Base-by-base conservation (phyloP, 1,140 invertebrate genomes). In the Rhagoletis pomonella region DNA sequence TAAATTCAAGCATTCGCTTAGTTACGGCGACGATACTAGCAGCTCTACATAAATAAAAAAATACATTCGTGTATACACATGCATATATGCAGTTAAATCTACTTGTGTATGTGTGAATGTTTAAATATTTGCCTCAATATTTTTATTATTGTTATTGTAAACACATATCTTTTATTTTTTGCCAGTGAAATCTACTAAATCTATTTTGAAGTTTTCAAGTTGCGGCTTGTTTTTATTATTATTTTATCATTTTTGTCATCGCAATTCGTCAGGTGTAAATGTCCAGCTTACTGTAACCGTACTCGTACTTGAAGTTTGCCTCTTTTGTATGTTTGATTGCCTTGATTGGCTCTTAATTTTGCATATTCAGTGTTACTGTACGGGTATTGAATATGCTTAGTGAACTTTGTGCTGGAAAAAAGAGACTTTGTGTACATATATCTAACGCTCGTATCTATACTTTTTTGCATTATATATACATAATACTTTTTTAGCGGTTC, bases 141-240 rank as follows among this genome's bases (percentile, higher is more conserved):
- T 62, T 62, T 62, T 62, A 17, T 62, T 62, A 62, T 62, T 62
- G 60, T 64, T 29, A 29, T 64, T 64, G 58, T 59, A 7, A 59
- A 62, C n/a, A 55, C 29, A 19, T 9, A 1, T 77, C 19, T 17
- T n/a, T 17, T 50, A n/a, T 10, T 50, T 77, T 77, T 50, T n/a
- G 69, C 39, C 44, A 73, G 67, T 81, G 73, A 81, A 81, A 81
- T 81, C 19, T 42, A 29, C n/a, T 77, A 19, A 77, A 77, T 47
- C 29, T 50, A 50, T 50, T 77, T 17, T 10, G 44, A n/a, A 55
- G n/a, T 81, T 55, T 81, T 81, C 9, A 9, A 55, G 29, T 55
- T 81, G 73, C 50, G 73, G 3, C n/a, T 55, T 5, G 50, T 55
- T 55, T 29, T 29, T 29, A 29, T 29, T 29, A 59, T 77, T 77